Evolutionary conservation across 2,888 invertebrate species (phyloP), one percentile per base, ranked within the genome.

Genomic region (Apamea anceps): DNA sequence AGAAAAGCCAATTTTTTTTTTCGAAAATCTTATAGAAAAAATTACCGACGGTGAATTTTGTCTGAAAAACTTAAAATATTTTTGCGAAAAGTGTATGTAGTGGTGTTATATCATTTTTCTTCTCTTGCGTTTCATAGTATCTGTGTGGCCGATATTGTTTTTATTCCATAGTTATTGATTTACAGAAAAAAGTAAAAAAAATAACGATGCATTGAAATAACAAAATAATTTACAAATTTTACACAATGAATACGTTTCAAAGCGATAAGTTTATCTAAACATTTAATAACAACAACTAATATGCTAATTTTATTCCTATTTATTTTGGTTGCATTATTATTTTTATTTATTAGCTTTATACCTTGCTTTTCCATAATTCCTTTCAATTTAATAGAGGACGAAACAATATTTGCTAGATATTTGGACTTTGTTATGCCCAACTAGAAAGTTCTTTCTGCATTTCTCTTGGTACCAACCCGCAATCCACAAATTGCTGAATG

Each of bases 81-180:
- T 86, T 76, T 66, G 75, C 63, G 32, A 57, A 72, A 82, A 87
- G 90, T 90, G 90, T 89, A 80, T 81, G 82, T 84, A 78, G 87
- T 90, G 88, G 48, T 85, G 77, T 77, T 82, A 45, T 72, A 71
- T 76, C n/a, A 72, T 81, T 87, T 85, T 76, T 57, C 68, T 79
- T 83, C 72, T 72, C 60, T 79, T 86, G 83, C 71, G 83, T 77
- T 71, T 72, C 60, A 8, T 48, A 75, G 60, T 72, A 79, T 75
- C 65, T 77, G 37, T 80, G 76, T 70, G 77, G 73, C 62, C 66
- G 75, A 85, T 86, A 83, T 88, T 90, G 87, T 91, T 92, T 90
- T 91, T 89, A 87, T 86, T 89, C 87, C 86, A 81, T 77, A 91
- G 83, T 87, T 92, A 92, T 92, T 91, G 91, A 93, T 92, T 89